phyloP scores from a whole-genome alignment of 2,888 invertebrate genomes.

The Dicyrtomina minuta region DNA sequence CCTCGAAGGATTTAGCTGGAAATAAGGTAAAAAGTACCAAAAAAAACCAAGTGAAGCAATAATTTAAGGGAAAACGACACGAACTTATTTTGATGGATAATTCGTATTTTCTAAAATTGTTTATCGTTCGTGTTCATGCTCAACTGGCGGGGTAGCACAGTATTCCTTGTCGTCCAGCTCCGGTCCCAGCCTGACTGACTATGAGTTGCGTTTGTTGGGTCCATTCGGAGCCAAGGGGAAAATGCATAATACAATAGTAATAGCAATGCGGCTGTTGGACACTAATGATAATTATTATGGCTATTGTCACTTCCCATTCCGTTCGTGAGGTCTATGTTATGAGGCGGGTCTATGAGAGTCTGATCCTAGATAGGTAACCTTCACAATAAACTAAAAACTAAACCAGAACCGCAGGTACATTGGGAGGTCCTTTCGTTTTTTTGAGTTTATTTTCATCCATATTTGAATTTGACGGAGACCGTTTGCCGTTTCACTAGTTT shows the following conservation, averaged over 20 bases:
- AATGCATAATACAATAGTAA: no score
- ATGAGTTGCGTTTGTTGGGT: background rate
- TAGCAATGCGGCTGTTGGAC: slow-evolving; percentile 28
- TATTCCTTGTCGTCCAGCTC: no score
- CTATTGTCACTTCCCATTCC: slow-evolving; percentile 45
- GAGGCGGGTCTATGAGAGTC: slow-evolving; percentile 21
- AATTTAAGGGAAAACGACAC: slow-evolving; percentile 29
- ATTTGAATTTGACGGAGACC: slow-evolving; percentile 22
- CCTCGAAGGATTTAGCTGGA: slow-evolving; percentile 25
- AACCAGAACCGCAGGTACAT: slow-evolving; percentile 12
- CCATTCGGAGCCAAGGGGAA: slow-evolving; percentile 18
- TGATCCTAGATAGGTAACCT: slow-evolving; percentile 20
- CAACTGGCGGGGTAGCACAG: no score
- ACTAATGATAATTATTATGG: slow-evolving; percentile 44
- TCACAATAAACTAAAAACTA: no score
- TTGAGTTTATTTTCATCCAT: slow-evolving; percentile 19
- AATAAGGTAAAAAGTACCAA: slow-evolving; percentile 7
- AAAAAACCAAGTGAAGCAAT: slow-evolving; percentile 30
- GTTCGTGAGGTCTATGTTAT: slow-evolving; percentile 40
- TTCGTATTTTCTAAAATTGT: background rate
- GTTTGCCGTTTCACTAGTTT: slow-evolving; percentile 17
- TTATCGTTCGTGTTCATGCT: background rate
- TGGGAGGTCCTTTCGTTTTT: slow-evolving; percentile 33
- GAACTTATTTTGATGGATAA: background rate
- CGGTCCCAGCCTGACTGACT: no score